These are phyloP conservation scores for Peromyscus californicus DNA, from an alignment of 2,113 vertebrate genomes.

Conservation along the genomic window DNA sequence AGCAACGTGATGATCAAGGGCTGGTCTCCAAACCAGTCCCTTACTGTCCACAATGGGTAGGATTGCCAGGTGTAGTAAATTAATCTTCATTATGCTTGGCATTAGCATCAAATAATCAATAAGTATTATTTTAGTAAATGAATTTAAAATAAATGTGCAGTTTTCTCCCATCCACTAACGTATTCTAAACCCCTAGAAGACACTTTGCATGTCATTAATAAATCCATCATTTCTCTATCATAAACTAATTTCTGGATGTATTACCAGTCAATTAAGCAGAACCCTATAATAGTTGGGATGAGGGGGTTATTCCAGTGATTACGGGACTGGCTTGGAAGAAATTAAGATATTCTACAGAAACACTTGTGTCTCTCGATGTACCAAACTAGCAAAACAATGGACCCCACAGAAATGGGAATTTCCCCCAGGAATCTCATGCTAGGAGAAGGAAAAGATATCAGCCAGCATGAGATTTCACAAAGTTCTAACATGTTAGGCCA, in stretches of 20 bases:
- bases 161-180: background rate
- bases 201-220: background rate
- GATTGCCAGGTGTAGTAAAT: background rate
- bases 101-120: background rate
- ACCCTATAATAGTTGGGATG: no score
- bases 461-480: background rate
- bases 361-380: background rate
- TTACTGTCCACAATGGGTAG: background rate
- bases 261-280: background rate
- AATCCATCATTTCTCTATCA: slow-evolving; percentile 18
- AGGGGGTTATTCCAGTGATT: background rate
- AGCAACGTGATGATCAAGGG: background rate
- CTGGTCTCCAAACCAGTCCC: no score
- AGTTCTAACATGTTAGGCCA: background rate
- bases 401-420: background rate
- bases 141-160: background rate
- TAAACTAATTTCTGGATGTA: background rate
- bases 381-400: background rate
- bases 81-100: background rate
- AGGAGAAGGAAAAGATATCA: background rate
- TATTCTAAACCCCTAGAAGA: background rate
- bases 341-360: background rate
- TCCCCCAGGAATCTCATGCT: background rate
- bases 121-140: background rate
- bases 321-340: background rate